These are phyloP conservation scores for Spheniscus humboldti DNA, from an alignment of 2,797 vertebrate genomes.

Conservation along the genomic window DNA sequence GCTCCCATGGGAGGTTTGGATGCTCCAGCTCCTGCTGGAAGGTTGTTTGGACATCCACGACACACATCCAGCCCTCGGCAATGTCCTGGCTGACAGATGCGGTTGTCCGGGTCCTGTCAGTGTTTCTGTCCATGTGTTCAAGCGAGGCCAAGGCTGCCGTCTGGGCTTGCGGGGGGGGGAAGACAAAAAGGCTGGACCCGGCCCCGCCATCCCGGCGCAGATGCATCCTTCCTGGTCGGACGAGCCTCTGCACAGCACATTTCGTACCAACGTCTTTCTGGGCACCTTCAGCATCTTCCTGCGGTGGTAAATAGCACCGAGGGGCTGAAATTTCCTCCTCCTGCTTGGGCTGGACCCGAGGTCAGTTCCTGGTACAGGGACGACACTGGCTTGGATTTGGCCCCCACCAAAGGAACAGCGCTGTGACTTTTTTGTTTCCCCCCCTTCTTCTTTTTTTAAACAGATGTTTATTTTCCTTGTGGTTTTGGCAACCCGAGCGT, in stretches of 20 bases:
- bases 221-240: not conserved
- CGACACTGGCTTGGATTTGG: fast-evolving
- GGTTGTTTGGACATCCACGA: not conserved
- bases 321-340: not conserved
- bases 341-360: not conserved
- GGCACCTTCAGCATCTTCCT: not conserved
- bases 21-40: not conserved
- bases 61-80: not conserved
- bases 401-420: not conserved
- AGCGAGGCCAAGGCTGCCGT: not conserved
- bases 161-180: not conserved
- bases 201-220: fast-evolving
- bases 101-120: not conserved
- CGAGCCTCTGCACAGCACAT: not conserved
- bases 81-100: not conserved
- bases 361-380: not conserved
- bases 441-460: not conserved
- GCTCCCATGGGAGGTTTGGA: not conserved
- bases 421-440: not conserved
- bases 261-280: not conserved
- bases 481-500: not conserved
- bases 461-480: not conserved
- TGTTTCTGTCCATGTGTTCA: not conserved
- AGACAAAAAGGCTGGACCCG: not conserved
- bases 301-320: fast-evolving